Conservation (phyloP, 1,140 invertebrate species). For the Matsumurasca onukii region DNA sequence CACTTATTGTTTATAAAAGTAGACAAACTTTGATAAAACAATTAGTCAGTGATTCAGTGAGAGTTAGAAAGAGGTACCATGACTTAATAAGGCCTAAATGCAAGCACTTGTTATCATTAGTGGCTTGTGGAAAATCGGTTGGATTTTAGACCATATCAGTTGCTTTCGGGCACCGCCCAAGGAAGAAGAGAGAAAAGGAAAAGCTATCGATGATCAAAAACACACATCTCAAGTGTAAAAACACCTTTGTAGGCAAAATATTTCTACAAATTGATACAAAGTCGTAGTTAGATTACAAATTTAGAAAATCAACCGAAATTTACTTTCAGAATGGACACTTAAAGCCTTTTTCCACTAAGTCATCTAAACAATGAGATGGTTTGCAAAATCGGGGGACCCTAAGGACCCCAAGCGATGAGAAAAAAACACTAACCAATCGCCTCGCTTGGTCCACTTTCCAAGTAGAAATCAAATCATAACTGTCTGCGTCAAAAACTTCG, state of each 20-base stretch:
- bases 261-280: conserved; percentile 4
- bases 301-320: conserved; percentile 11
- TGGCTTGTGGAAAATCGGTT: no score
- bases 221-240: conserved; percentile 20
- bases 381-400: conserved; percentile 25
- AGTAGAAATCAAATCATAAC: conserved; percentile 11
- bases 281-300: conserved; percentile 1
- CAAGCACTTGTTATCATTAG: no score
- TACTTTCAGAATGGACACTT: conserved; percentile 13
- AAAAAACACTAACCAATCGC: conserved; percentile 31
- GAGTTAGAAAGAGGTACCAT: no score
- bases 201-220: conserved; percentile 21
- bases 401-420: conserved; percentile 31
- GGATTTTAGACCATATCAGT: no score
- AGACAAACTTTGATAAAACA: no score
- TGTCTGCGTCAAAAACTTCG: background rate
- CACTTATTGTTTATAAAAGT: no score
- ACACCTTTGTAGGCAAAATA: conserved; percentile 1
- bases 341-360: conserved; percentile 25
- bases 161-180: conserved; percentile 20
- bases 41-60: no score
- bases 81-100: no score
- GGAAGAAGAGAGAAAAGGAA: conserved; percentile 17
- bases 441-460: conserved; percentile 27
- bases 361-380: conserved; percentile 35